phyloP scores from a whole-genome alignment of 2,888 invertebrate species.

The Erebia ligea region DNA sequence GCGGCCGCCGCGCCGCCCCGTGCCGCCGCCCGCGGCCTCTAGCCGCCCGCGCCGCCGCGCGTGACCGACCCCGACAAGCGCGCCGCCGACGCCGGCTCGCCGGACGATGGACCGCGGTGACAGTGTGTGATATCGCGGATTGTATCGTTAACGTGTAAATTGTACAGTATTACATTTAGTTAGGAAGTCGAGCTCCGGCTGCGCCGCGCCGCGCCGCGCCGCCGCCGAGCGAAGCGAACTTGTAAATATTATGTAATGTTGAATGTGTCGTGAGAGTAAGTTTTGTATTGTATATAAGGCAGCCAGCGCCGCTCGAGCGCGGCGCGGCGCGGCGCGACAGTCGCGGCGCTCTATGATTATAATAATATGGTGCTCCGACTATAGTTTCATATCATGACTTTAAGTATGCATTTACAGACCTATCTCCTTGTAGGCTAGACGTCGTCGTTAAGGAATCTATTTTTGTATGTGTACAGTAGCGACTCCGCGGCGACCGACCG shows the following conservation, averaged over 20 bases:
- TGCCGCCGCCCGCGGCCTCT: conserved; percentile 20
- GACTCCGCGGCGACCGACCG: conserved; percentile 34
- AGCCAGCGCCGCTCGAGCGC: background rate
- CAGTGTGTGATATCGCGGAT: background rate
- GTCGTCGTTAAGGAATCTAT: conserved; percentile 67
- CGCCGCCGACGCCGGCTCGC: conserved; percentile 13
- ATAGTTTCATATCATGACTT: conserved; percentile 77
- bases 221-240: background rate
- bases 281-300: conserved; percentile 26
- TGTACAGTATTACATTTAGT: background rate
- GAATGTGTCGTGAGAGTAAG: background rate
- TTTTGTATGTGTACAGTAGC: conserved; percentile 65
- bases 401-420: conserved; percentile 73
- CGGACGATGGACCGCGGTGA: background rate
- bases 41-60: conserved; percentile 43
- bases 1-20: conserved; percentile 47
- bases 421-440: conserved; percentile 68
- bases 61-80: conserved; percentile 31
- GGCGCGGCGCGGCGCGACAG: conserved; percentile 10
- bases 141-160: background rate
- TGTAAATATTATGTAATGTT: background rate
- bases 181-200: background rate
- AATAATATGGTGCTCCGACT: conserved; percentile 75
- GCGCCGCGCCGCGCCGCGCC: background rate
- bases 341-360: conserved; percentile 21